Evolutionary conservation across 2,797 vertebrate species (phyloP).

Genomic region (Parambassis ranga): DNA sequence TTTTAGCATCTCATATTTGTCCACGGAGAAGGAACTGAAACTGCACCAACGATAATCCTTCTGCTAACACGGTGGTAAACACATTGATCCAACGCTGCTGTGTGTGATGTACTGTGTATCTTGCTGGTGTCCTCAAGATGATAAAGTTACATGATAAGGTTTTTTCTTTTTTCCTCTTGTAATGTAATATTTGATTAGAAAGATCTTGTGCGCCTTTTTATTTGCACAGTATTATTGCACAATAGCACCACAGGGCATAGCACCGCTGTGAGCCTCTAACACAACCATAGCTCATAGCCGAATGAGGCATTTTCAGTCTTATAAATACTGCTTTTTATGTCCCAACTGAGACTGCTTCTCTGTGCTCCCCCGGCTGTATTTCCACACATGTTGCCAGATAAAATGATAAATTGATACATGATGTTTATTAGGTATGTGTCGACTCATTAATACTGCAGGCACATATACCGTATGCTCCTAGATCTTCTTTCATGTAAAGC

Average conservation of each 20-base stretch:
- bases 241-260: slow-evolving; percentile 57
- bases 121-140: slow-evolving; percentile 22
- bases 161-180: background rate
- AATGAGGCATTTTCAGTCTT: slow-evolving; percentile 67
- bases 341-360: slow-evolving; percentile 58
- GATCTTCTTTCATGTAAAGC: slow-evolving; percentile 9
- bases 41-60: background rate
- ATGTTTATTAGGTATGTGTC: slow-evolving; percentile 63
- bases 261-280: slow-evolving; percentile 56
- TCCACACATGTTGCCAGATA: slow-evolving; percentile 46
- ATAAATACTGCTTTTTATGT: slow-evolving; percentile 73
- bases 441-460: slow-evolving; percentile 58
- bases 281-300: slow-evolving; percentile 60
- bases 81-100: slow-evolving; percentile 12
- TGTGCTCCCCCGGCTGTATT: slow-evolving; percentile 48
- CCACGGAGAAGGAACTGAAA: no score
- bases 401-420: slow-evolving; percentile 65
- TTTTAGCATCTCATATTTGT: no score
- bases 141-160: slow-evolving; percentile 29
- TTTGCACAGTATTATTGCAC: slow-evolving; percentile 59
- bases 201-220: slow-evolving; percentile 62
- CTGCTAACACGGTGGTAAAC: background rate
- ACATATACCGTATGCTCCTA: slow-evolving; percentile 30
- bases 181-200: slow-evolving; percentile 62
- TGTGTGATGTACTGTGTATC: background rate